Conservation (phyloP, 2,797 vertebrate species). For the Aulostomus chinensis region DNA sequence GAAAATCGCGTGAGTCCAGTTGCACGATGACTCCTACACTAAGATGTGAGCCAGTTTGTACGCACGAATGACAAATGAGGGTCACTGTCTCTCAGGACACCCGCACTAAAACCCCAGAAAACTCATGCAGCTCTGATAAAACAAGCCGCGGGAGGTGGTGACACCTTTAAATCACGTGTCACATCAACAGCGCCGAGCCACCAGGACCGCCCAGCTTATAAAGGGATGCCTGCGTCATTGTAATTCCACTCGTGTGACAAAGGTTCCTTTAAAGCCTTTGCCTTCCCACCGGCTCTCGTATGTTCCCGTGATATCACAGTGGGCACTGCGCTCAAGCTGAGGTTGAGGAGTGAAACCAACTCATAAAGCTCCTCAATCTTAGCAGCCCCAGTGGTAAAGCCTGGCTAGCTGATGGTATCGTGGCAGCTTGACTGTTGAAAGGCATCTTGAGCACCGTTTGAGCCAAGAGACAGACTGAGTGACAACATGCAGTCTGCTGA, state of each 20-base stretch:
- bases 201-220: slow-evolving; percentile 17
- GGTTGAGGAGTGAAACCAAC: slow-evolving; percentile 20
- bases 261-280: slow-evolving; percentile 9
- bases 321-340: too few relatives aligned
- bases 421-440: slow-evolving; percentile 20
- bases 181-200: slow-evolving; percentile 20
- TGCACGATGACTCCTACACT: too few relatives aligned
- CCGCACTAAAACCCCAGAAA: too few relatives aligned
- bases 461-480: slow-evolving; percentile 22
- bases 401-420: slow-evolving; percentile 30
- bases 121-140: slow-evolving; percentile 27
- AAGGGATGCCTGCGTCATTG: slow-evolving; percentile 21
- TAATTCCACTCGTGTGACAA: slow-evolving; percentile 35
- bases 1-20: too few relatives aligned
- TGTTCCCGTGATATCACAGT: slow-evolving; percentile 12
- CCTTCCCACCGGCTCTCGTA: slow-evolving; percentile 18
- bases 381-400: too few relatives aligned
- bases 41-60: too few relatives aligned
- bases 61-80: too few relatives aligned
- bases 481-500: slow-evolving; percentile 40
- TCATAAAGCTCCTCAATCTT: slow-evolving; percentile 36
- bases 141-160: slow-evolving; percentile 8
- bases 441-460: slow-evolving; percentile 24
- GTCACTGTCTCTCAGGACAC: too few relatives aligned
- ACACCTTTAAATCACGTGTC: slow-evolving; percentile 25